phyloP scores from a whole-genome alignment of 2,888 invertebrate genomes.

The Acanthoscelides obtectus region DNA sequence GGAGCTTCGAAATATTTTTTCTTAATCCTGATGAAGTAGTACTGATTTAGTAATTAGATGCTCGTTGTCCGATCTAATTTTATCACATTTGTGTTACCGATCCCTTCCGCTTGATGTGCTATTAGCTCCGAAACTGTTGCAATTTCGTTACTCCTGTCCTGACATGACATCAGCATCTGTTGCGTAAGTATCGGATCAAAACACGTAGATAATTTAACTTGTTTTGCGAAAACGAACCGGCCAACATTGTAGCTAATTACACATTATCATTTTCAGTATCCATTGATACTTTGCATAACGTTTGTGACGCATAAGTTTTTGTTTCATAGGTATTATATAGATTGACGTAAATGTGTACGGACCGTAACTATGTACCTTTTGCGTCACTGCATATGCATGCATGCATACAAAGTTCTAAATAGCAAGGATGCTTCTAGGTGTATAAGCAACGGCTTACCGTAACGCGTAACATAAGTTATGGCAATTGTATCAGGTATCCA shows the following conservation, averaged over 20 bases:
- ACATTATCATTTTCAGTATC: background rate
- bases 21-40: too few relatives aligned
- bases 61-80: too few relatives aligned
- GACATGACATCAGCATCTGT: background rate
- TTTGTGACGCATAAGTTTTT: background rate
- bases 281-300: background rate
- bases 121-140: background rate
- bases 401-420: too few relatives aligned
- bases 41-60: too few relatives aligned
- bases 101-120: too few relatives aligned
- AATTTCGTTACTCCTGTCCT: background rate
- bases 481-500: too few relatives aligned
- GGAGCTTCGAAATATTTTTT: too few relatives aligned
- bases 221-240: background rate
- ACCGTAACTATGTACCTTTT: background rate
- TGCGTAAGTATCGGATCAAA: background rate
- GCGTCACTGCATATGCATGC: background rate
- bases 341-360: background rate
- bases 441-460: too few relatives aligned
- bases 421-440: too few relatives aligned
- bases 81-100: too few relatives aligned
- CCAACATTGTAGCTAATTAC: background rate
- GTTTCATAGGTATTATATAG: too few relatives aligned
- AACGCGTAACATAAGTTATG: too few relatives aligned
- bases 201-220: background rate